A percentile compares a stretch with the other conserved stretches of the same genome.
These are phyloP conservation scores for Drosophila tropicalis DNA, from an alignment of 1,140 invertebrate species.

Conservation along the genomic window DNA sequence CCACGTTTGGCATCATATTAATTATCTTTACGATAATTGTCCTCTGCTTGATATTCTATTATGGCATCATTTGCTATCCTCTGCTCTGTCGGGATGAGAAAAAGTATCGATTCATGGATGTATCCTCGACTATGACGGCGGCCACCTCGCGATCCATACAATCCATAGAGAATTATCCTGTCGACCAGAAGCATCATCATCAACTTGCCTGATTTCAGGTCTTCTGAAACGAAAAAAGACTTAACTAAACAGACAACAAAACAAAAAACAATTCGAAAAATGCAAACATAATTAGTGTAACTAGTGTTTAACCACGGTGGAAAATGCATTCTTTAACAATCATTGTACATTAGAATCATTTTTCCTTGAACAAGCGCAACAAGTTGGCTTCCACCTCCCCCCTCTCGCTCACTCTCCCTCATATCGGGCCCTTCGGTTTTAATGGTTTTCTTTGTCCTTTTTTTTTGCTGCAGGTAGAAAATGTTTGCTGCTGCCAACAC, in stretches of 20 bases:
- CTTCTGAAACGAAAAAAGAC: slow-evolving; percentile 32
- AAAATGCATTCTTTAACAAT: slow-evolving; percentile 56
- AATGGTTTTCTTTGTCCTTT: slow-evolving; percentile 21
- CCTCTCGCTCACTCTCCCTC: not conserved
- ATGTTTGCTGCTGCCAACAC: not conserved
- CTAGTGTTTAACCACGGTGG: slow-evolving; percentile 33
- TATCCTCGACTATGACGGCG: slow-evolving; percentile 84
- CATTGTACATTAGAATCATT: slow-evolving; percentile 50
- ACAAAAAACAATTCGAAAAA: slow-evolving; percentile 21
- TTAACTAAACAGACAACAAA: slow-evolving; percentile 27
- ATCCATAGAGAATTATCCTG: slow-evolving; percentile 79
- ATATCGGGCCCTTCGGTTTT: slow-evolving; percentile 14
- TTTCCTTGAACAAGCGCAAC: slow-evolving; percentile 20
- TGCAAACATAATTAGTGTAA: slow-evolving; percentile 32
- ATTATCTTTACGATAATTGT: slow-evolving; percentile 85
- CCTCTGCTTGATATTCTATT: slow-evolving; percentile 85
- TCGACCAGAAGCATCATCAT: slow-evolving; percentile 74
- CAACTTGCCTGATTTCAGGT: slow-evolving; percentile 57
- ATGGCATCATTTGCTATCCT: slow-evolving; percentile 86
- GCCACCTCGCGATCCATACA: slow-evolving; percentile 81
- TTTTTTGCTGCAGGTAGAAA: slow-evolving; percentile 17
- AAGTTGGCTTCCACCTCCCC: slow-evolving; percentile 9
- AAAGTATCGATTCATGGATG: slow-evolving; percentile 86
- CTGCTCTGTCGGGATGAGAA: slow-evolving; percentile 85
- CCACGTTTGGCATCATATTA: slow-evolving; percentile 86